These are phyloP conservation scores for Tachina fera DNA, from an alignment of 2,888 invertebrate genomes.

Conservation along the genomic window DNA sequence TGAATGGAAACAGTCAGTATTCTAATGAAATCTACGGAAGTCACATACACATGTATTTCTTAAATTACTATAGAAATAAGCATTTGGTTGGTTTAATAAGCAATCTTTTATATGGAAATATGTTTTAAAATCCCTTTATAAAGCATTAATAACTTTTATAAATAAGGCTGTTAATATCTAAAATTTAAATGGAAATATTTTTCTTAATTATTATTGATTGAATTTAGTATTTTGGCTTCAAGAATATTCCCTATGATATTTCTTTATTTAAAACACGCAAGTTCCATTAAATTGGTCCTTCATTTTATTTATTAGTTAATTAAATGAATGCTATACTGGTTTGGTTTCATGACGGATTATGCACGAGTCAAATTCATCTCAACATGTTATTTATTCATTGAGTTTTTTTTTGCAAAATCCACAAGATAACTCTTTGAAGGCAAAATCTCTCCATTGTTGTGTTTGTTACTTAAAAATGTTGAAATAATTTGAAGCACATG, in stretches of 20 bases:
- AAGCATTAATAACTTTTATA: no score
- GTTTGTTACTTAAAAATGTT: background rate
- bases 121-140: no score
- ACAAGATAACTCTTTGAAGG: background rate
- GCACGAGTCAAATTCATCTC: background rate
- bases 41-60: no score
- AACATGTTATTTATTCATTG: background rate
- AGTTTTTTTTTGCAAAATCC: background rate
- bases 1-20: no score
- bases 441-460: background rate
- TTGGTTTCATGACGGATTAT: background rate
- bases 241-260: background rate
- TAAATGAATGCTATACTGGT: background rate
- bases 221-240: background rate
- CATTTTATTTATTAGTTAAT: background rate
- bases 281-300: background rate
- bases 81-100: no score
- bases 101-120: no score
- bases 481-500: background rate
- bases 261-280: background rate
- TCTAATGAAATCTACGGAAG: no score
- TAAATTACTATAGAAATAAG: no score
- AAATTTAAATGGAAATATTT: background rate
- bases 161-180: no score
- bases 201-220: background rate